Conservation (phyloP, 2,888 invertebrate species). For the Drosophila lacicola region DNA sequence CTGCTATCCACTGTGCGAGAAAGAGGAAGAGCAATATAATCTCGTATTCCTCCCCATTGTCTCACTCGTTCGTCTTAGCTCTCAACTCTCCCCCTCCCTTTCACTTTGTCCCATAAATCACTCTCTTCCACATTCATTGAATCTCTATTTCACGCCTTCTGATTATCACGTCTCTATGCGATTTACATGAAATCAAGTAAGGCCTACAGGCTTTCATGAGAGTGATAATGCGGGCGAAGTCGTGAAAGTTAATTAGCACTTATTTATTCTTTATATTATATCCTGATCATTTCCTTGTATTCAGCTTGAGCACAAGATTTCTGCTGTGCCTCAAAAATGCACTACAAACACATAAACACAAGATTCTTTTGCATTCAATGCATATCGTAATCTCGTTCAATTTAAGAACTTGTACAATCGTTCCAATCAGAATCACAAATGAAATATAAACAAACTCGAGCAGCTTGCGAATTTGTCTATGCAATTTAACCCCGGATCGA, state of each 20-base stretch:
- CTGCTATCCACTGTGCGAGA: neutral
- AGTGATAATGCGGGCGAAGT: too few species aligned
- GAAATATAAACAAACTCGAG: conserved; percentile 72
- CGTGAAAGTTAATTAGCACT: too few species aligned
- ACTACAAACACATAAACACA: neutral
- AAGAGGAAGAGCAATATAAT: too few species aligned
- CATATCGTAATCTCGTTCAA: conserved; percentile 8
- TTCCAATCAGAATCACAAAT: conserved; percentile 77
- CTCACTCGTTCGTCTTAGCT: too few species aligned
- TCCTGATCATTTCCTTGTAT: neutral
- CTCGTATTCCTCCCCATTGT: too few species aligned
- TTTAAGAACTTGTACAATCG: conserved; percentile 33
- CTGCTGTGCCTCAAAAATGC: neutral
- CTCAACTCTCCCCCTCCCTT: too few species aligned
- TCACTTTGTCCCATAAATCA: too few species aligned
- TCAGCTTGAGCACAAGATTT: neutral
- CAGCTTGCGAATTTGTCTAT: conserved; percentile 70
- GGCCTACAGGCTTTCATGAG: too few species aligned
- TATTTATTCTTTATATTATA: neutral
- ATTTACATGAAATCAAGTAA: too few species aligned
- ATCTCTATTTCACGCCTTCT: too few species aligned
- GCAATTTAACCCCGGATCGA: conserved; percentile 66
- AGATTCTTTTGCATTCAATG: neutral
- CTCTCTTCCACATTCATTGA: too few species aligned
- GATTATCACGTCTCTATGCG: too few species aligned